These are phyloP conservation scores for Morpho helenor DNA, from an alignment of 2,888 invertebrate species.

Conservation along the genomic window DNA sequence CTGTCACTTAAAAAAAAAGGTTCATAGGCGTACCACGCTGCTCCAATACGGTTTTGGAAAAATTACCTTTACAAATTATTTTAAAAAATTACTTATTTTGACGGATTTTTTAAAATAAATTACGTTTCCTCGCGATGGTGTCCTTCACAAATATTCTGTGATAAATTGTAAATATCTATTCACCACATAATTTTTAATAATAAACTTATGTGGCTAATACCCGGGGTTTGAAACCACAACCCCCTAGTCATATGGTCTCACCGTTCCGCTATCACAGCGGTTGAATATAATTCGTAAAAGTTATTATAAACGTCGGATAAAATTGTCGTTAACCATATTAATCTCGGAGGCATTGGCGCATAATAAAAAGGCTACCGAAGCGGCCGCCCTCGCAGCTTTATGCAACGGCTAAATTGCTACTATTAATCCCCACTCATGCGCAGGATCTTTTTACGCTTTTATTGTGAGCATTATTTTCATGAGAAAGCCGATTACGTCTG, in stretches of 20 bases:
- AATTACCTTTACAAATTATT: too few species aligned
- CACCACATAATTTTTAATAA: too few species aligned
- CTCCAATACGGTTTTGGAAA: too few species aligned
- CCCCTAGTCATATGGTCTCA: not conserved
- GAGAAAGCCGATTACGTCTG: conserved; percentile 23
- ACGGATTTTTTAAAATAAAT: too few species aligned
- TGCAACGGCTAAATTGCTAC: conserved; percentile 57
- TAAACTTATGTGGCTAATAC: too few species aligned
- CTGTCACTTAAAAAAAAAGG: too few species aligned
- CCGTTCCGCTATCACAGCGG: not conserved
- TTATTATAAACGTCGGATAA: conserved; percentile 10
- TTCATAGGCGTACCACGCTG: too few species aligned
- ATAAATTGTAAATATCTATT: too few species aligned
- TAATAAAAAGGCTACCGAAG: conserved; percentile 36
- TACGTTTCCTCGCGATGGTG: too few species aligned
- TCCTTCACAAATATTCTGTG: too few species aligned
- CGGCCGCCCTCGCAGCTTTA: conserved; percentile 34
- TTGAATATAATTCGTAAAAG: conserved; percentile 13
- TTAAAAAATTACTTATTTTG: too few species aligned
- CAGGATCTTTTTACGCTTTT: conserved; percentile 22
- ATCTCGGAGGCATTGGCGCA: conserved; percentile 34
- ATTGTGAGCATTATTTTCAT: conserved; percentile 23
- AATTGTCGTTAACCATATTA: conserved; percentile 34
- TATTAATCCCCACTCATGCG: conserved; percentile 45
- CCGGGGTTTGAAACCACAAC: not conserved